Evolutionary conservation across 2,797 vertebrate genomes (phyloP).

Genomic region (Clarias pachynema): DNA sequence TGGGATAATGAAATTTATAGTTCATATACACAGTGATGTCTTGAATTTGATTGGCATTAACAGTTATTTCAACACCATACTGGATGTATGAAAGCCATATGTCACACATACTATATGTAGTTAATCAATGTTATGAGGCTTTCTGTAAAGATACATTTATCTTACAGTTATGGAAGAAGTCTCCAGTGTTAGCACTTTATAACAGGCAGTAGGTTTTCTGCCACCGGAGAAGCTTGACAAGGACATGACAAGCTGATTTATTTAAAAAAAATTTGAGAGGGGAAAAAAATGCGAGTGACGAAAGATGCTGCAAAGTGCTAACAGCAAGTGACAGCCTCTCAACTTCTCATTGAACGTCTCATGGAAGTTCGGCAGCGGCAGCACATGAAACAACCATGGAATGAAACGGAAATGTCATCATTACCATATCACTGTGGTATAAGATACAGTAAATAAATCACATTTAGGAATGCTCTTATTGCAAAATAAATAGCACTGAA

Average conservation of each 20-base stretch:
- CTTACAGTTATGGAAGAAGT: neutral
- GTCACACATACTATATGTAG: too few relatives aligned
- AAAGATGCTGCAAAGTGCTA: neutral
- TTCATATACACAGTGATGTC: neutral
- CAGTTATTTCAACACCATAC: too few relatives aligned
- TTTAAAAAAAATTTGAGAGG: neutral
- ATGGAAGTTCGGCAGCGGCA: neutral
- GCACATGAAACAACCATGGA: neutral
- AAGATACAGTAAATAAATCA: neutral
- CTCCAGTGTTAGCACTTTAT: neutral
- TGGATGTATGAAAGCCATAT: too few relatives aligned
- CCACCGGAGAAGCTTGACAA: neutral
- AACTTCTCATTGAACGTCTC: neutral
- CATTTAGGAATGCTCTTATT: neutral
- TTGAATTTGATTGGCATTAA: neutral
- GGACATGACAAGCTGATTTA: neutral
- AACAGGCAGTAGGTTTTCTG: neutral
- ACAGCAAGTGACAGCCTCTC: neutral
- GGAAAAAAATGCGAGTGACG: neutral
- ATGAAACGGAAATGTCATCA: neutral
- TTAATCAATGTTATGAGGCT: neutral
- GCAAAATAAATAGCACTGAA: neutral
- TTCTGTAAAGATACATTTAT: neutral
- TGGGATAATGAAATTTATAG: neutral
- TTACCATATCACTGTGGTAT: neutral